Conservation (phyloP, 2,797 vertebrate genomes). For the Falco concolor region DNA sequence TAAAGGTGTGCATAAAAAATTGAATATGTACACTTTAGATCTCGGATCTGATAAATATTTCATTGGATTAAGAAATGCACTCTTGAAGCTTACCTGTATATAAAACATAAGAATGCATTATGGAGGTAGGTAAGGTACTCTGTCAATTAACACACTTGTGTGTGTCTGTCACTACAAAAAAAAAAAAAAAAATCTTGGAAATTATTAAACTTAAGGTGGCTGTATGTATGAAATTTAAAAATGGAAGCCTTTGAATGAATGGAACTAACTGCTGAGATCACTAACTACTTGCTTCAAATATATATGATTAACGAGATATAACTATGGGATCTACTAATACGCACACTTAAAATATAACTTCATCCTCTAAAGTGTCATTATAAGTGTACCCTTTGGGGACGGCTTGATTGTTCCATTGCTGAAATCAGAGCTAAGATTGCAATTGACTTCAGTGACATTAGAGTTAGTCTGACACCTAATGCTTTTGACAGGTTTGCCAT, state of each 20-base stretch:
- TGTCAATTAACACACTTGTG: constrained; percentile 60
- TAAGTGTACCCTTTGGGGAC: accelerated
- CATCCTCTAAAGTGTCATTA: background rate
- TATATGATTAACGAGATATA: background rate
- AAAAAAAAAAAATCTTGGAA: background rate
- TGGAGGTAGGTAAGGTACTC: constrained; percentile 40
- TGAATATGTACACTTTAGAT: constrained; percentile 58
- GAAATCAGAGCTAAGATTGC: background rate
- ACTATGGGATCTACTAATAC: background rate
- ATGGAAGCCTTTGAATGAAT: background rate
- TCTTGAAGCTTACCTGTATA: constrained; percentile 50
- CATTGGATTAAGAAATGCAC: constrained; percentile 64
- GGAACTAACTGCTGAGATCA: background rate
- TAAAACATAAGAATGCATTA: constrained; percentile 25
- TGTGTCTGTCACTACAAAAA: constrained; percentile 20
- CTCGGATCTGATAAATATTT: constrained; percentile 64
- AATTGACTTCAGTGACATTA: background rate
- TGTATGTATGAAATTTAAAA: background rate
- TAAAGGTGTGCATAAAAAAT: constrained; percentile 63
- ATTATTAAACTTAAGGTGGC: constrained; percentile 12
- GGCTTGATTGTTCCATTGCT: background rate
- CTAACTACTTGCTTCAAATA: background rate
- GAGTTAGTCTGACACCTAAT: background rate
- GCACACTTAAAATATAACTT: background rate
- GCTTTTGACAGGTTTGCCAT: background rate